Evolutionary conservation across 2,797 vertebrate genomes (phyloP).

Genomic region (Lithobates sylvaticus): DNA sequence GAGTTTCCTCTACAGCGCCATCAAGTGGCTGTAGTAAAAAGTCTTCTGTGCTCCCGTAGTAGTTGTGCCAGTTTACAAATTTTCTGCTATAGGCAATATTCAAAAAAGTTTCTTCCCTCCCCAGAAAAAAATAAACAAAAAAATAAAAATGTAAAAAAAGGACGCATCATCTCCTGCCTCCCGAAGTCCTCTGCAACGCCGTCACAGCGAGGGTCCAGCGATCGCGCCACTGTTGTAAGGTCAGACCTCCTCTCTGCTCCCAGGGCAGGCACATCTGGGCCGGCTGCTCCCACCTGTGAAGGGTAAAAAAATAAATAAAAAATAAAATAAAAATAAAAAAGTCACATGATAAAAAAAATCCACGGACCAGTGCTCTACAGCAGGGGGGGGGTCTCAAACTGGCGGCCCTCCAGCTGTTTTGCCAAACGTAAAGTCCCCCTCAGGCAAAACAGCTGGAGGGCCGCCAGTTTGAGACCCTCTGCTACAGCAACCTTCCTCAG

Average conservation of each 20-base stretch:
- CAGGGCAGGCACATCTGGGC: constrained; percentile 77
- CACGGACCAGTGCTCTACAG: too few relatives aligned
- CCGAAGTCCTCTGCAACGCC: constrained; percentile 62
- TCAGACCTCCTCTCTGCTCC: constrained; percentile 73
- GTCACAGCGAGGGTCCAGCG: constrained; percentile 79
- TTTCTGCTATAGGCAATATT: too few relatives aligned
- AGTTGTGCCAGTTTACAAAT: background rate
- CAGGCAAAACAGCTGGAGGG: too few relatives aligned
- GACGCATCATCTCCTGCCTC: background rate
- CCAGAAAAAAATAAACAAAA: background rate
- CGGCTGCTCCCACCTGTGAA: constrained; percentile 85
- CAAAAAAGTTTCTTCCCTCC: background rate
- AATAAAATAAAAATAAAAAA: background rate
- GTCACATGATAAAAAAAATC: too few relatives aligned
- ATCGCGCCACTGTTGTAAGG: constrained; percentile 82
- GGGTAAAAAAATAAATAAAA: constrained; percentile 5
- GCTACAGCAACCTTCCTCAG: too few relatives aligned
- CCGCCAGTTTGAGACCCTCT: too few relatives aligned
- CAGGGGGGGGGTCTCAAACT: too few relatives aligned
- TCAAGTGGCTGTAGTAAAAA: too few relatives aligned
- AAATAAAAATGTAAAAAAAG: background rate
- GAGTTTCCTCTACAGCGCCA: background rate
- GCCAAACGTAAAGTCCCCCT: too few relatives aligned
- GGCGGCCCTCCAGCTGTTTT: too few relatives aligned
- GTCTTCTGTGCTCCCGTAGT: background rate